A percentile compares a stretch with the other conserved stretches of the same genome.
These are phyloP conservation scores for Sebastes melanostomus DNA, from an alignment of 2,797 vertebrate genomes.

Conservation along the genomic window DNA sequence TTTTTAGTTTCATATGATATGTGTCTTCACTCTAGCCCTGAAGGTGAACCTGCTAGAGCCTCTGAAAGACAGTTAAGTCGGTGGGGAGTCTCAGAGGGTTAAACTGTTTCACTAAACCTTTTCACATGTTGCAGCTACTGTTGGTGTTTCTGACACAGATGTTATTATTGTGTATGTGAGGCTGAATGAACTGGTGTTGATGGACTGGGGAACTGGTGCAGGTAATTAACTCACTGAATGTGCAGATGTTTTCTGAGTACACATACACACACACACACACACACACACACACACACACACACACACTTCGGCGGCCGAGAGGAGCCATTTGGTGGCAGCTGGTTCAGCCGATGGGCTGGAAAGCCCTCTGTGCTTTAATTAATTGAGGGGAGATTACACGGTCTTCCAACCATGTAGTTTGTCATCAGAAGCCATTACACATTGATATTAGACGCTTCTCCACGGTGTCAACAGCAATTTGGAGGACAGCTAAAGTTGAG, in stretches of 20 bases:
- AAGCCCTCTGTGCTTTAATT: constrained; percentile 89
- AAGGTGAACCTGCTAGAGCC: too few species aligned
- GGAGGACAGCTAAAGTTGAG: constrained; percentile 82
- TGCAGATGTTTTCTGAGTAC: constrained; percentile 80
- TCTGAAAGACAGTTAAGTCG: too few species aligned
- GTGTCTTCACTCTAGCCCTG: too few species aligned
- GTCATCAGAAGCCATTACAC: constrained; percentile 94
- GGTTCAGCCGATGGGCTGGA: constrained; percentile 69
- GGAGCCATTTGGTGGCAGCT: constrained; percentile 87
- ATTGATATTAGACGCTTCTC: constrained; percentile 94
- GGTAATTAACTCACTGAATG: constrained; percentile 82
- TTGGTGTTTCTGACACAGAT: background rate
- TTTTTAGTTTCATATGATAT: too few species aligned
- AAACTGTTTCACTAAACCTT: background rate
- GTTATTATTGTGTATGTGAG: background rate
- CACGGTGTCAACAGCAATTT: constrained; percentile 93
- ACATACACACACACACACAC: background rate
- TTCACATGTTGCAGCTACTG: background rate
- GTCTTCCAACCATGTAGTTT: constrained; percentile 93
- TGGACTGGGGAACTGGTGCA: constrained; percentile 79
- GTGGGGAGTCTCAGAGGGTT: too few species aligned
- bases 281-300: background rate
- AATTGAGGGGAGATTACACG: constrained; percentile 96
- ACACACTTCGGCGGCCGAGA: constrained; percentile 69
- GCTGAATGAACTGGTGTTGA: constrained; percentile 24